Conservation (phyloP, 1,140 invertebrate species). For the Meteorus sp. region DNA sequence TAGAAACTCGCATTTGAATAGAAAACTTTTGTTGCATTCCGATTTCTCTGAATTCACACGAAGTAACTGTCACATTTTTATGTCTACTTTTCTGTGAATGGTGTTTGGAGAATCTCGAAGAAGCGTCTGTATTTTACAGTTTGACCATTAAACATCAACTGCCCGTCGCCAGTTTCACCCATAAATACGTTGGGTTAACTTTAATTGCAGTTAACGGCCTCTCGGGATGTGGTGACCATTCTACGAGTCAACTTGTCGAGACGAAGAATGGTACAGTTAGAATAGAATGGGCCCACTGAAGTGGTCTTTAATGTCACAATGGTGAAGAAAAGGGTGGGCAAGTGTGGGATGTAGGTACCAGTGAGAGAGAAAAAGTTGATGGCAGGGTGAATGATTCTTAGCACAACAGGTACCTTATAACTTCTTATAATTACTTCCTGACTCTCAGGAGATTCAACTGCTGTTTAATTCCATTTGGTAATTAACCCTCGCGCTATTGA, state of each 20-base stretch:
- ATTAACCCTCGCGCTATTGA: constrained; percentile 52
- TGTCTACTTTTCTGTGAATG: background rate
- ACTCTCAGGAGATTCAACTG: constrained; percentile 45
- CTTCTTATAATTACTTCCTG: constrained; percentile 54
- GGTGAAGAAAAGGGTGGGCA: constrained; percentile 25
- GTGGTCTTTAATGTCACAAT: constrained; percentile 43
- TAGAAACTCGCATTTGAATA: no score
- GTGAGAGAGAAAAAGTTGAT: constrained; percentile 19
- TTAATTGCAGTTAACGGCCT: constrained; percentile 58
- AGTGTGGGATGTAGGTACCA: no score
- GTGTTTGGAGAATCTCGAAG: constrained; percentile 1
- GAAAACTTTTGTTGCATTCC: background rate
- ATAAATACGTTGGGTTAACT: constrained; percentile 54
- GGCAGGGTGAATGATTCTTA: constrained; percentile 20
- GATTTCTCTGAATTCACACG: background rate
- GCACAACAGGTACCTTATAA: constrained; percentile 45
- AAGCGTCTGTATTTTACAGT: constrained; percentile 52
- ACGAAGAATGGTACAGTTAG: no score
- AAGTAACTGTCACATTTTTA: no score
- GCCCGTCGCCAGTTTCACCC: constrained; percentile 50
- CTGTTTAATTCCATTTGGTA: constrained; percentile 56
- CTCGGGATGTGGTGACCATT: constrained; percentile 41
- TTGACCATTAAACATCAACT: constrained; percentile 56
- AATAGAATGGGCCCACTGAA: background rate
- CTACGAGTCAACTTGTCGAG: no score